A percentile compares a stretch with the other conserved stretches of the same genome.
Evolutionary conservation across 2,797 vertebrate species (phyloP).

Genomic region (Hippocampus kuda): DNA sequence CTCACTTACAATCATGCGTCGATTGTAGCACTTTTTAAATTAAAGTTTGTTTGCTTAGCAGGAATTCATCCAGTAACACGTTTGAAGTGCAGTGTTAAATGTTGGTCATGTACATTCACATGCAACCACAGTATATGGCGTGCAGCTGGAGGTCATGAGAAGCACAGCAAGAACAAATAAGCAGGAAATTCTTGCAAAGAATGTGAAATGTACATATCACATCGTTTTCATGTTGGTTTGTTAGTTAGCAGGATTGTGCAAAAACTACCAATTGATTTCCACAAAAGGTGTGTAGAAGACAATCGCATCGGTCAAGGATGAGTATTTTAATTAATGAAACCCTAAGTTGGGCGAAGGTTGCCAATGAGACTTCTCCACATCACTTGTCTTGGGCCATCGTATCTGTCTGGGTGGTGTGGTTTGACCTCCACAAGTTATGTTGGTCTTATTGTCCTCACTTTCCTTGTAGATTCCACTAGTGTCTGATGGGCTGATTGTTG

Average conservation of each 20-base stretch:
- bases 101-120: conserved; percentile 7
- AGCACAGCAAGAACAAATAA: conserved; percentile 10
- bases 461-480: too few relatives aligned
- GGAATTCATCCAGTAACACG: conserved; percentile 17
- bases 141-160: conserved; percentile 14
- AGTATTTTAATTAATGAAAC: too few relatives aligned
- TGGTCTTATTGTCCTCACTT: too few relatives aligned
- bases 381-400: too few relatives aligned
- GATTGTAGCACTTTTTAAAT: neutral
- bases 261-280: conserved; percentile 1
- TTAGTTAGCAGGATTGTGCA: neutral
- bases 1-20: neutral
- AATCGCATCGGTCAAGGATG: too few relatives aligned
- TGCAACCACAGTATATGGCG: neutral
- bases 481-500: neutral
- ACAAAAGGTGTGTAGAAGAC: neutral
- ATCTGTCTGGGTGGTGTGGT: too few relatives aligned
- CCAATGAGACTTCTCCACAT: too few relatives aligned
- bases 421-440: too few relatives aligned
- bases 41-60: conserved; percentile 8
- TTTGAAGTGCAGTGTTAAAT: conserved; percentile 14
- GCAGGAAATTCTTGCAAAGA: neutral
- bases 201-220: conserved; percentile 1
- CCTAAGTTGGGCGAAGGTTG: too few relatives aligned
- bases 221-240: neutral